These are phyloP conservation scores for Pseudomyrmex sp. DNA, from an alignment of 1,140 invertebrate genomes.

Conservation along the genomic window DNA sequence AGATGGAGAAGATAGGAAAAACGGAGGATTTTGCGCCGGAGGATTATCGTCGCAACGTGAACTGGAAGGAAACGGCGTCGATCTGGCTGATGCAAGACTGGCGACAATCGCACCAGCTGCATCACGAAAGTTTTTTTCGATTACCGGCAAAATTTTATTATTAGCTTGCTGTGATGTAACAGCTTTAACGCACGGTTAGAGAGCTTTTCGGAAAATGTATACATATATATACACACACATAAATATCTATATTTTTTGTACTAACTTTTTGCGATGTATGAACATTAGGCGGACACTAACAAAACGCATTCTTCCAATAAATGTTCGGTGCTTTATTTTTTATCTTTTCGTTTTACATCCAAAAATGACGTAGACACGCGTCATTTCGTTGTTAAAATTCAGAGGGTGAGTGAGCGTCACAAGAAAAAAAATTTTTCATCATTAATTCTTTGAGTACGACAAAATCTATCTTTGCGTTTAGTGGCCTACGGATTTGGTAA, in stretches of 20 bases:
- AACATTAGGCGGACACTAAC: constrained; percentile 52
- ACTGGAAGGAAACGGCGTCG: constrained; percentile 76
- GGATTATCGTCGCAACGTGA: constrained; percentile 63
- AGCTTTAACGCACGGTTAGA: constrained; percentile 22
- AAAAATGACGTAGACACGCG: neutral
- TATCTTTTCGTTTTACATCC: constrained; percentile 3
- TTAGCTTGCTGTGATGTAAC: constrained; percentile 23
- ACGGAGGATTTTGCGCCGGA: constrained; percentile 3
- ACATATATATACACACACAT: constrained; percentile 47
- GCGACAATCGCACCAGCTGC: constrained; percentile 76
- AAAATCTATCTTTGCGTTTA: no score
- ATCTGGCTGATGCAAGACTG: constrained; percentile 74
- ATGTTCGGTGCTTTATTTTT: constrained; percentile 23
- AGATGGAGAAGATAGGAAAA: constrained; percentile 65
- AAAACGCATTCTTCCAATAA: constrained; percentile 66
- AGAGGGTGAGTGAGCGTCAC: no score
- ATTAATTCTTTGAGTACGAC: no score
- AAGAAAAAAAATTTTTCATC: no score
- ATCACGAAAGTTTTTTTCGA: constrained; percentile 75
- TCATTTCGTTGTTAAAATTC: neutral
- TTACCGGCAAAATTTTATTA: constrained; percentile 64
- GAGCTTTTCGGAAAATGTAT: constrained; percentile 17
- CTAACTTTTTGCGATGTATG: constrained; percentile 65
- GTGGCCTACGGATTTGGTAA: no score
- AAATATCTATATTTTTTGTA: constrained; percentile 82